Evolutionary conservation across 2,888 invertebrate species (phyloP).

Genomic region (Andricus curvator): DNA sequence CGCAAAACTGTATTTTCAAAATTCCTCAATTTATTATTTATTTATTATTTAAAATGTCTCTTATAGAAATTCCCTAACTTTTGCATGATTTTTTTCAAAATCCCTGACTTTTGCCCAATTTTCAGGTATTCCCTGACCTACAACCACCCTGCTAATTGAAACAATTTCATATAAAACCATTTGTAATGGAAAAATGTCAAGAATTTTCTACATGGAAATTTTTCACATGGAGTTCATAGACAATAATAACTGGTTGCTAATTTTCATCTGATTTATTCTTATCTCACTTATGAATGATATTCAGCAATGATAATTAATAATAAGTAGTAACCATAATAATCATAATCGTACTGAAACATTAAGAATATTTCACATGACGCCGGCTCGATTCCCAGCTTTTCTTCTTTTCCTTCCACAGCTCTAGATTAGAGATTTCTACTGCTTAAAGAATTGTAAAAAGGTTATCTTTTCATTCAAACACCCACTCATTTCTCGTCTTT

Average conservation of each 20-base stretch:
- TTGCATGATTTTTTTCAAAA: too few species aligned
- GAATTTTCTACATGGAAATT: neutral
- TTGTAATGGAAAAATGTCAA: neutral
- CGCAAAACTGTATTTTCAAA: too few species aligned
- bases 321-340: slow-evolving; percentile 71
- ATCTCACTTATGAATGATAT: slow-evolving; percentile 68
- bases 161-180: too few species aligned
- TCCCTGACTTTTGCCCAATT: too few species aligned
- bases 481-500: slow-evolving; percentile 30
- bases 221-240: slow-evolving; percentile 22
- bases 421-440: slow-evolving; percentile 45
- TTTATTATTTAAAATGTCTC: too few species aligned
- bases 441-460: slow-evolving; percentile 35
- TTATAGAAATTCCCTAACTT: too few species aligned
- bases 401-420: slow-evolving; percentile 46
- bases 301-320: slow-evolving; percentile 67
- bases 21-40: too few species aligned
- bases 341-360: slow-evolving; percentile 68
- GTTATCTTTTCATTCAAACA: slow-evolving; percentile 51
- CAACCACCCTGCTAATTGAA: too few species aligned
- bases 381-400: slow-evolving; percentile 61
- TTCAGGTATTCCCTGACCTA: too few species aligned
- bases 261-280: slow-evolving; percentile 50
- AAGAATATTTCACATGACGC: slow-evolving; percentile 67
- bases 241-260: slow-evolving; percentile 43